Percentiles rank a stretch among this genome's conserved stretches.
phyloP scores from a whole-genome alignment of 2,888 invertebrate genomes.

The Tinea trinotella region DNA sequence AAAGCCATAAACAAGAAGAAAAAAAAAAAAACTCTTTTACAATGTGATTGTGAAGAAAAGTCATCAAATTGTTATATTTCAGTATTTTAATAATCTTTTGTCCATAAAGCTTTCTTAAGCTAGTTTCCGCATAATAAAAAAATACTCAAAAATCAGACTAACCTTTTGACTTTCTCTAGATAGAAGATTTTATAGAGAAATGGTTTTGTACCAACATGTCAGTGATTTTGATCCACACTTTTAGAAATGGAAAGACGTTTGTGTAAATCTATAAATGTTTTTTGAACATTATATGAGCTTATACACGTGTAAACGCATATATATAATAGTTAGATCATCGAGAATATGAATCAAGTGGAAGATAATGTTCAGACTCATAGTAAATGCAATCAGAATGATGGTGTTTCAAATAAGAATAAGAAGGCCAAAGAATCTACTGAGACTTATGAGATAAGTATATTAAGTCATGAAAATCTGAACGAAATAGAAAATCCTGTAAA shows the following conservation, averaged over 20 bases:
- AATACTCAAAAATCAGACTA: neutral
- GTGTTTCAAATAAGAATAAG: slow-evolving; percentile 56
- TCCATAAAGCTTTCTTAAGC: neutral
- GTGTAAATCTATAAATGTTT: slow-evolving; percentile 44
- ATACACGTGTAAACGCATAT: slow-evolving; percentile 54
- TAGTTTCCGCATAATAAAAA: neutral
- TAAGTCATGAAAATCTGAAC: slow-evolving; percentile 38
- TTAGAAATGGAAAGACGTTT: slow-evolving; percentile 61
- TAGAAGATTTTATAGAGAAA: neutral
- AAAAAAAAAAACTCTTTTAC: slow-evolving; percentile 44
- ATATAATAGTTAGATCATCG: slow-evolving; percentile 51
- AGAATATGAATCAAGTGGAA: slow-evolving; percentile 59
- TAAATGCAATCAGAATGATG: slow-evolving; percentile 56
- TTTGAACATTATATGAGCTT: slow-evolving; percentile 47
- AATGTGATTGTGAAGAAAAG: slow-evolving; percentile 58
- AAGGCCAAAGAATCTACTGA: slow-evolving; percentile 65
- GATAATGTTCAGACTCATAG: slow-evolving; percentile 53
- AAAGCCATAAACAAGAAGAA: too few species aligned
- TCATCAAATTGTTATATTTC: neutral
- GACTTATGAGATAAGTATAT: slow-evolving; percentile 47
- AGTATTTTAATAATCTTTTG: neutral
- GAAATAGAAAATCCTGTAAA: slow-evolving; percentile 27
- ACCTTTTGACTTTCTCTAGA: neutral
- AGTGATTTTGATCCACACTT: slow-evolving; percentile 61
- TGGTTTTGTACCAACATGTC: slow-evolving; percentile 55